Base-by-base conservation (phyloP, 2,888 invertebrate species). In the Stenchaetothrips biformis region DNA sequence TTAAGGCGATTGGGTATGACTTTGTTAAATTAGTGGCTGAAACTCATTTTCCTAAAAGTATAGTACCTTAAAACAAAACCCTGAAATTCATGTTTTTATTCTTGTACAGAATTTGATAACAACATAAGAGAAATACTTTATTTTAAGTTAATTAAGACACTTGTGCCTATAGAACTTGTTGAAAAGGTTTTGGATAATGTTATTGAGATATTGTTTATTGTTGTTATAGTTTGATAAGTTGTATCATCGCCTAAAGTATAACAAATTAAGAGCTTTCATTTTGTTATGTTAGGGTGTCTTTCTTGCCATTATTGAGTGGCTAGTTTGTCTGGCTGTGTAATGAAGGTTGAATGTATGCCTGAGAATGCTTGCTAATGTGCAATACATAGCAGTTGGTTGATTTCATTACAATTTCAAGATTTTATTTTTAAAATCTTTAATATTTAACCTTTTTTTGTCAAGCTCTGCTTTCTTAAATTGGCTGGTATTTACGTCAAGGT, bases 101-200 rank as follows among this genome's bases (percentile, higher is more conserved):
- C 21, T 25, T 74, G 67, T 74, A 74, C 25, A 74, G 25, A 59
- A 18, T 18, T 59, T 59, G 18, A 59, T 59, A 13, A 18, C 18
- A 16, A 59, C 59, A 59, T 59, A 59, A 59, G 18, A 37, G 37
- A 74, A 74, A 11, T 74, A 74, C 25, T 74, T 74, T 74, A 74
- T 74, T 25, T 74, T 74, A 74, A 11, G 59, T 59, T 18, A 59
- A 18, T 59, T 18, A 13, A 18, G 18, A 59, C 59, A 18, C 6
- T 18, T 59, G 59, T 59, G 59, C 59, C 59, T 59, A 18, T 59
- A 18, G 18, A 59, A 59, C 18, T 59, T 59, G 59, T 59, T 59
- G 18, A 37, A 37, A 37, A 37, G 37, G 37, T 37, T 37, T 37
- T 37, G 37, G 37, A 37, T 37, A n/a, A n/a, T n/a, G n/a, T n/a